A percentile compares a stretch with the other conserved stretches of the same genome.
Evolutionary conservation across 2,797 vertebrate species (phyloP).

Genomic region (Chaenodraco wilsoni): DNA sequence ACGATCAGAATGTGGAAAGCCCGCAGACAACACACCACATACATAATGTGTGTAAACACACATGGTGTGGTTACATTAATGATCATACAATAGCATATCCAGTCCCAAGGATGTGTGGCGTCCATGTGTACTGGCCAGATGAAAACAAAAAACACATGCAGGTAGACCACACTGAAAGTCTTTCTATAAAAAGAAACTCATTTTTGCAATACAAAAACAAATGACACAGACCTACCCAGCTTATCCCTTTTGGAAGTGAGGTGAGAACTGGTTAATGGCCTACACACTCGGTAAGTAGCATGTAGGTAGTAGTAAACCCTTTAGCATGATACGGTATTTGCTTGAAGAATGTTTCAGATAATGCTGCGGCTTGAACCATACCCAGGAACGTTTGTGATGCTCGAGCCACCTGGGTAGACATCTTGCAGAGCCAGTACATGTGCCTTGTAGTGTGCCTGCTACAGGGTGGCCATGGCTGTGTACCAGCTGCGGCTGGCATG

Average conservation of each 20-base stretch:
- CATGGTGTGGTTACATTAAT: constrained; percentile 51
- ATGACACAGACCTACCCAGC: neutral
- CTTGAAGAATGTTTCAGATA: constrained; percentile 65
- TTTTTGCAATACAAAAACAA: constrained; percentile 44
- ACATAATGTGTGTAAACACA: constrained; percentile 59
- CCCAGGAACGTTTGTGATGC: constrained; percentile 44
- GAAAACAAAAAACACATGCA: constrained; percentile 58
- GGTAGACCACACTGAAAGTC: constrained; percentile 54
- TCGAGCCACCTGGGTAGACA: constrained; percentile 61
- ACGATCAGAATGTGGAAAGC: constrained; percentile 13
- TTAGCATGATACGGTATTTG: constrained; percentile 53
- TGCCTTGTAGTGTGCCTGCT: constrained; percentile 25
- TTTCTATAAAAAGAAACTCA: constrained; percentile 32
- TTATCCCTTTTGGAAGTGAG: constrained; percentile 29
- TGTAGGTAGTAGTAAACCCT: constrained; percentile 20
- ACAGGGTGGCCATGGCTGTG: constrained; percentile 34
- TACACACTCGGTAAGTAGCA: constrained; percentile 36
- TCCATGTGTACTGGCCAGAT: constrained; percentile 36
- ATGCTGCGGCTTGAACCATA: constrained; percentile 59
- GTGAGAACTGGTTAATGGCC: constrained; percentile 32
- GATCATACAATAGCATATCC: constrained; percentile 56
- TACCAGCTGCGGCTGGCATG: constrained; percentile 28
- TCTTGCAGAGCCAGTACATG: constrained; percentile 56
- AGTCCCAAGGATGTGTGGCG: constrained; percentile 49
- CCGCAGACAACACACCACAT: constrained; percentile 41